Evolutionary conservation across 2,888 invertebrate genomes (phyloP).

Genomic region (Diaprepes abbreviatus): DNA sequence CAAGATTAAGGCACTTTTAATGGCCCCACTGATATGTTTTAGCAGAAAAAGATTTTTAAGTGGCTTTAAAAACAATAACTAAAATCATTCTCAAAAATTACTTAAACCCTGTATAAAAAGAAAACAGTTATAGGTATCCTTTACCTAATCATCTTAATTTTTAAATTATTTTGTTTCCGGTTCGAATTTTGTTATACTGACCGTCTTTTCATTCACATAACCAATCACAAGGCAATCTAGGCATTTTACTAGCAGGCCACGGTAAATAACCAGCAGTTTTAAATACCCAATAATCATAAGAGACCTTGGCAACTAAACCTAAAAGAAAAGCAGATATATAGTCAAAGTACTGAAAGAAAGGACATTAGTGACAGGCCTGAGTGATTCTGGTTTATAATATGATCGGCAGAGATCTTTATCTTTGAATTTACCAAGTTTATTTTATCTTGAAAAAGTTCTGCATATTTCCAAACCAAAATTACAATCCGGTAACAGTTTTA

Average conservation of each 20-base stretch:
- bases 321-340: slow-evolving; percentile 63
- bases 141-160: too few relatives aligned
- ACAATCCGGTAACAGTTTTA: too few relatives aligned
- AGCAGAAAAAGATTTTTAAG: too few relatives aligned
- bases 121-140: too few relatives aligned
- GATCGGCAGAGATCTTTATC: too few relatives aligned
- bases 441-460: too few relatives aligned
- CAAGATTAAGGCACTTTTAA: slow-evolving; percentile 2
- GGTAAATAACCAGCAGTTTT: slow-evolving; percentile 89
- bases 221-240: slow-evolving; percentile 92
- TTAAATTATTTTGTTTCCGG: too few relatives aligned
- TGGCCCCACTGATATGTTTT: neutral
- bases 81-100: neutral
- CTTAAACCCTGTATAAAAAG: neutral
- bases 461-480: too few relatives aligned
- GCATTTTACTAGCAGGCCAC: slow-evolving; percentile 93
- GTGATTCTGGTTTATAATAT: too few relatives aligned
- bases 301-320: slow-evolving; percentile 80
- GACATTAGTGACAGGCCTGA: too few relatives aligned
- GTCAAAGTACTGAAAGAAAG: neutral
- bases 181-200: too few relatives aligned
- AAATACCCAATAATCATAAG: slow-evolving; percentile 91
- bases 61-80: neutral
- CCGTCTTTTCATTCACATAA: slow-evolving; percentile 79
- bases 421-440: too few relatives aligned